These are phyloP conservation scores for Odontocerum albicorne DNA, from an alignment of 2,888 invertebrate genomes.

Conservation along the genomic window DNA sequence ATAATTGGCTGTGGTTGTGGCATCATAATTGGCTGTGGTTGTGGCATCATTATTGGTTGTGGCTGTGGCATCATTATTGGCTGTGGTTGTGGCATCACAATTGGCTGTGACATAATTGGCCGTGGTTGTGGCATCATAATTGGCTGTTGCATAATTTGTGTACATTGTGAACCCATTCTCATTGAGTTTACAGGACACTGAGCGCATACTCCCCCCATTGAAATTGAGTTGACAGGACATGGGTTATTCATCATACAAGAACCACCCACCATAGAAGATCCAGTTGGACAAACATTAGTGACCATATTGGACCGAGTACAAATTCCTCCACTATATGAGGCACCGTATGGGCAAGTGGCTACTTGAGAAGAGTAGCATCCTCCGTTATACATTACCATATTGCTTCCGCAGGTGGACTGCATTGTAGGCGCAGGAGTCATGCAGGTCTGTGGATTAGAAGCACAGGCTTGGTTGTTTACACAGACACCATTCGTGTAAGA, in stretches of 20 bases:
- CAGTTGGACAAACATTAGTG: too few relatives aligned
- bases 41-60: background rate
- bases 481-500: background rate
- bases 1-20: too few relatives aligned
- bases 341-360: background rate
- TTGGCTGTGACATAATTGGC: background rate
- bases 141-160: background rate
- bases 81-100: background rate
- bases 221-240: too few relatives aligned
- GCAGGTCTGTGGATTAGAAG: background rate
- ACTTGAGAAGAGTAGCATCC: background rate
- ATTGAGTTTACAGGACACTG: too few relatives aligned
- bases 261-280: too few relatives aligned
- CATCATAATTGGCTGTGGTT: too few relatives aligned
- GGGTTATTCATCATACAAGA: too few relatives aligned
- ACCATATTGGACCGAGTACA: too few relatives aligned
- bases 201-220: too few relatives aligned
- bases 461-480: background rate
- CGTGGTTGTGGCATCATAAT: background rate
- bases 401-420: background rate
- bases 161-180: too few relatives aligned
- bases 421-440: background rate
- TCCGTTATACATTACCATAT: conserved; percentile 2
- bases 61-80: background rate
- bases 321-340: background rate